Percentiles rank a stretch among this genome's conserved stretches.
phyloP scores from a whole-genome alignment of 1,140 invertebrate genomes.

The Subanguina moxae region DNA sequence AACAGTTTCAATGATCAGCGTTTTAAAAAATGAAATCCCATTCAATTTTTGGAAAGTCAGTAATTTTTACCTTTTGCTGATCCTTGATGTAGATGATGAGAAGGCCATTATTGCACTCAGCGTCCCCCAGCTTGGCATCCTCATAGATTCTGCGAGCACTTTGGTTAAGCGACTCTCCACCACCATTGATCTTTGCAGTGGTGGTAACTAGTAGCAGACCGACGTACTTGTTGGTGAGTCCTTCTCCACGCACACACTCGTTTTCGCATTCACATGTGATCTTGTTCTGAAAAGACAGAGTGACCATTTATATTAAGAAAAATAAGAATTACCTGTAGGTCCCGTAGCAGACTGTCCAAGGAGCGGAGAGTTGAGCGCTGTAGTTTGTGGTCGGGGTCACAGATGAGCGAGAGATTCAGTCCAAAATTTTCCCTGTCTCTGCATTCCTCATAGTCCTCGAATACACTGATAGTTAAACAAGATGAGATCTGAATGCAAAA shows the following conservation, averaged over 20 bases:
- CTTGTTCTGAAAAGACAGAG: background rate
- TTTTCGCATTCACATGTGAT: slow-evolving; percentile 9
- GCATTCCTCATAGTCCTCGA: slow-evolving; percentile 15
- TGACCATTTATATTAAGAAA: too few relatives aligned
- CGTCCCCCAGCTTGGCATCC: slow-evolving; percentile 10
- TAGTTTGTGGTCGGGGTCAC: slow-evolving; percentile 5
- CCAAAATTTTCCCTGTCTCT: slow-evolving; percentile 4
- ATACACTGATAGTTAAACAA: background rate
- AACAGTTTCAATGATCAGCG: too few relatives aligned
- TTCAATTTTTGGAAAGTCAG: too few relatives aligned
- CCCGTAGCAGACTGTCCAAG: slow-evolving; percentile 9
- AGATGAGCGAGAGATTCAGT: background rate
- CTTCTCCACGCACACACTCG: background rate
- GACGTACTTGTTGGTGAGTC: slow-evolving; percentile 3
- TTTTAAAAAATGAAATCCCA: too few relatives aligned
- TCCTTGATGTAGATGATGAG: slow-evolving; percentile 13
- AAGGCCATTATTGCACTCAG: slow-evolving; percentile 5
- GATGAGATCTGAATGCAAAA: too few relatives aligned
- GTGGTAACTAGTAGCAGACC: slow-evolving; percentile 6
- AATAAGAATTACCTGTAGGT: slow-evolving; percentile 6
- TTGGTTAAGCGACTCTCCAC: slow-evolving; percentile 1
- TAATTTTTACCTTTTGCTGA: slow-evolving; percentile 7
- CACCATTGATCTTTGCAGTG: slow-evolving; percentile 4
- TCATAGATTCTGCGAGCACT: slow-evolving; percentile 4
- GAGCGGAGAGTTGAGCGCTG: background rate